Conservation (phyloP, 2,888 invertebrate species). For the Sarcophaga variegata region DNA sequence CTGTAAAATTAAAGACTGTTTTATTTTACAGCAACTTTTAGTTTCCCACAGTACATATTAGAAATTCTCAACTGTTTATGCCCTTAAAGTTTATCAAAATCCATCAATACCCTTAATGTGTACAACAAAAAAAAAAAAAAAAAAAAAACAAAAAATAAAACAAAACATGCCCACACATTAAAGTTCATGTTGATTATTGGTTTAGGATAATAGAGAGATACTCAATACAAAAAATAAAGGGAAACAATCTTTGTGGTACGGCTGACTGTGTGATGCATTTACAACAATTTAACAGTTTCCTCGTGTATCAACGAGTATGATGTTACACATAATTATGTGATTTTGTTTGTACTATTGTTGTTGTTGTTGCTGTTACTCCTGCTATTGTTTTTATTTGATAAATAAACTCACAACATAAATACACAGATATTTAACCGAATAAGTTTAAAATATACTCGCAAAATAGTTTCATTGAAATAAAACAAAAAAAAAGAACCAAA, state of each 20-base stretch:
- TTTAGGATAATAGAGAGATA: conserved; percentile 60
- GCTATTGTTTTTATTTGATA: conserved; percentile 7
- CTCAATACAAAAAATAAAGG: background rate
- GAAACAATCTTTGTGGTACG: background rate
- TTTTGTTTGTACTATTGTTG: conserved; percentile 38
- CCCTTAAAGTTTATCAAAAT: too few species aligned
- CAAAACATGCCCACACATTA: background rate
- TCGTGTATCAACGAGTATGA: conserved; percentile 39
- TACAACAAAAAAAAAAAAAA: background rate
- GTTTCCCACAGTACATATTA: too few species aligned
- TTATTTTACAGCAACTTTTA: too few species aligned
- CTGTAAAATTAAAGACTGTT: too few species aligned
- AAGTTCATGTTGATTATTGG: conserved; percentile 51
- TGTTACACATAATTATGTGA: conserved; percentile 64
- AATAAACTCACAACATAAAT: conserved; percentile 35
- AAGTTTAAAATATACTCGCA: conserved; percentile 23
- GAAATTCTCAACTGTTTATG: too few species aligned
- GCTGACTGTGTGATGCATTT: conserved; percentile 11
- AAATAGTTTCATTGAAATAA: background rate
- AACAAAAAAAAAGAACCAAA: conserved; percentile 26
- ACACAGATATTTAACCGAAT: conserved; percentile 51
- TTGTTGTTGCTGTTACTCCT: conserved; percentile 5
- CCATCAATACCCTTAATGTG: conserved; percentile 21
- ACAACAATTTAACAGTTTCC: background rate
- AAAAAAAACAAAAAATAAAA: background rate